These are phyloP conservation scores for Bimastos eiseni DNA, from an alignment of 2,888 invertebrate genomes.

Conservation along the genomic window DNA sequence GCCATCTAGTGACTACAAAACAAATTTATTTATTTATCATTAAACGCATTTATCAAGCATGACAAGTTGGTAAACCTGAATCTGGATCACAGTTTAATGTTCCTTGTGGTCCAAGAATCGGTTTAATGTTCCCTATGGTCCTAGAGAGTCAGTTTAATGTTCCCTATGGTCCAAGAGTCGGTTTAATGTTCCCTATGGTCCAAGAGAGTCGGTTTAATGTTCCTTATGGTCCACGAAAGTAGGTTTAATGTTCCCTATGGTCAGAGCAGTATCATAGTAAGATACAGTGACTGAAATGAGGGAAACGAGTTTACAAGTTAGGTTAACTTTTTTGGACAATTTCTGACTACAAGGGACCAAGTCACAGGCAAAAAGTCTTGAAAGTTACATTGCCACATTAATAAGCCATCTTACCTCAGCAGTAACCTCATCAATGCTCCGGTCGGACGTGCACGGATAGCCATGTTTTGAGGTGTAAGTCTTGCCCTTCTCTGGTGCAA, in stretches of 20 bases:
- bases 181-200: not conserved
- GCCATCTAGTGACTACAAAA: slow-evolving; percentile 47
- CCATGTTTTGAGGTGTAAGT: slow-evolving; percentile 54
- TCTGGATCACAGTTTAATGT: not conserved
- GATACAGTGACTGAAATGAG: no score
- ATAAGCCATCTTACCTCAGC: no score
- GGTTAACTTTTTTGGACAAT: no score
- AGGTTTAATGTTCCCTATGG: not conserved
- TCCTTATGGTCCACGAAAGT: not conserved
- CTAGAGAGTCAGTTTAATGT: not conserved
- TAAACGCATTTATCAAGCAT: not conserved
- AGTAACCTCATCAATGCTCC: slow-evolving; percentile 47
- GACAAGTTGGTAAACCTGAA: not conserved
- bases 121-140: not conserved
- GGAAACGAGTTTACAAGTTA: no score
- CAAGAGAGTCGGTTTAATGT: not conserved
- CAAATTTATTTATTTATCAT: no score
- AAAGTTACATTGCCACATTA: no score
- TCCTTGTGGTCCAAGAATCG: not conserved
- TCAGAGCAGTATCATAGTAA: no score
- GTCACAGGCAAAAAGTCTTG: no score
- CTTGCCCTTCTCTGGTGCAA: slow-evolving; percentile 52
- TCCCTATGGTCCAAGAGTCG: not conserved
- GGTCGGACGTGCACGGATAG: slow-evolving; percentile 50
- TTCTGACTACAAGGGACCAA: no score